These are phyloP conservation scores for Propsilocerus akamusi DNA, from an alignment of 1,140 invertebrate species.

Conservation along the genomic window DNA sequence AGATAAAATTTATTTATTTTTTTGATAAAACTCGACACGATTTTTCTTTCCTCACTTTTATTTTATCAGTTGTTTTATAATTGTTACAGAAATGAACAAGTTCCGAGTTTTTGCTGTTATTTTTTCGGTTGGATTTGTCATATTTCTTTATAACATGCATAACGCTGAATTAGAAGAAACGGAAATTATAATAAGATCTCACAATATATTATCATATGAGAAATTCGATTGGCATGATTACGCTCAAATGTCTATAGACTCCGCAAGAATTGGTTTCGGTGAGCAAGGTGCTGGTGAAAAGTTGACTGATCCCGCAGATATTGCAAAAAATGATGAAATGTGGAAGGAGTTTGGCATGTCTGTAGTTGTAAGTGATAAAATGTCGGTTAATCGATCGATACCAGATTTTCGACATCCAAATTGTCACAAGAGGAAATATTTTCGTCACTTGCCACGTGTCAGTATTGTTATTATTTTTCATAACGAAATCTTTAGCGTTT, in stretches of 20 bases:
- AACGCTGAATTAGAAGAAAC: too few relatives aligned
- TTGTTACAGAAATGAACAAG: too few relatives aligned
- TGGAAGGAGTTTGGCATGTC: slow-evolving; percentile 67
- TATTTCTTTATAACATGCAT: too few relatives aligned
- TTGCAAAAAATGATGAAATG: slow-evolving; percentile 30
- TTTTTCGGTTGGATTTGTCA: too few relatives aligned
- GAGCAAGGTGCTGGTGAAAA: slow-evolving; percentile 37
- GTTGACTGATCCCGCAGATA: slow-evolving; percentile 24
- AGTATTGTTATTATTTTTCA: slow-evolving; percentile 86
- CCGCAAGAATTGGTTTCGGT: slow-evolving; percentile 33
- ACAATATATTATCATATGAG: too few relatives aligned
- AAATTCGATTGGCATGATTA: slow-evolving; percentile 68
- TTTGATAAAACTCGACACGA: too few relatives aligned
- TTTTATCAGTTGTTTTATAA: too few relatives aligned
- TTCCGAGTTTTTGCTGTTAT: too few relatives aligned
- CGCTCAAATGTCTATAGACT: slow-evolving; percentile 35
- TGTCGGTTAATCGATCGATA: slow-evolving; percentile 54
- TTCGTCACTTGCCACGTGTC: slow-evolving; percentile 52
- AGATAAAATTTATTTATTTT: too few relatives aligned
- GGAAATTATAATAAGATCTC: too few relatives aligned
- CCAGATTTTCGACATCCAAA: slow-evolving; percentile 50
- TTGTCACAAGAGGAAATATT: slow-evolving; percentile 28
- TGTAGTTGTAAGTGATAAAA: slow-evolving; percentile 54
- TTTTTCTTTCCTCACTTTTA: too few relatives aligned
- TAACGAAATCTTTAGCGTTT: slow-evolving; percentile 77